These are phyloP conservation scores for Sarcophaga peregrina DNA, from an alignment of 1,140 invertebrate species.

Conservation along the genomic window DNA sequence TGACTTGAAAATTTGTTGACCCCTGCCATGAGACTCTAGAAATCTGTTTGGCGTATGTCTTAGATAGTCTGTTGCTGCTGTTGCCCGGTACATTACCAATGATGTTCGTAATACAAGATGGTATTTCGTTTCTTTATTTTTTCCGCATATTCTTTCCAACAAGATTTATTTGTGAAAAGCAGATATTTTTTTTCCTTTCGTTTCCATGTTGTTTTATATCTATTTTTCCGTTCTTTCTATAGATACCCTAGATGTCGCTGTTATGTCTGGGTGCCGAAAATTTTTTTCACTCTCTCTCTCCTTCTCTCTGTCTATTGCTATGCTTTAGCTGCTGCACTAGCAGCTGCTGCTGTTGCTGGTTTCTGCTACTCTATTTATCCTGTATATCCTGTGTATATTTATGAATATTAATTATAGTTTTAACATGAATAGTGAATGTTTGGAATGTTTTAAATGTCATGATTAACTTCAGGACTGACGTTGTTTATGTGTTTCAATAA, in stretches of 20 bases:
- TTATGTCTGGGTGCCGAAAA: no score
- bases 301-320: no score
- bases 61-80: no score
- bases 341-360: no score
- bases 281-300: no score
- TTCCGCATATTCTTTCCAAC: neutral
- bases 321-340: no score
- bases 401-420: slow-evolving; percentile 26
- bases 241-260: no score
- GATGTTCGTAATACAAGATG: slow-evolving; percentile 17
- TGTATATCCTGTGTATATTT: neutral
- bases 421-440: neutral
- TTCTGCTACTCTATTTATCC: neutral
- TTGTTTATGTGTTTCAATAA: no score
- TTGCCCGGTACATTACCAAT: neutral
- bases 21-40: no score
- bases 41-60: no score
- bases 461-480: neutral
- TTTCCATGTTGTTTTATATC: neutral
- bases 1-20: no score
- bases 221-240: neutral
- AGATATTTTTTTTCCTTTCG: neutral
- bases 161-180: neutral
- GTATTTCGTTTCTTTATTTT: neutral
- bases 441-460: slow-evolving; percentile 8